Conservation (phyloP, 2,113 vertebrate genomes). For the Eira barbara region DNA sequence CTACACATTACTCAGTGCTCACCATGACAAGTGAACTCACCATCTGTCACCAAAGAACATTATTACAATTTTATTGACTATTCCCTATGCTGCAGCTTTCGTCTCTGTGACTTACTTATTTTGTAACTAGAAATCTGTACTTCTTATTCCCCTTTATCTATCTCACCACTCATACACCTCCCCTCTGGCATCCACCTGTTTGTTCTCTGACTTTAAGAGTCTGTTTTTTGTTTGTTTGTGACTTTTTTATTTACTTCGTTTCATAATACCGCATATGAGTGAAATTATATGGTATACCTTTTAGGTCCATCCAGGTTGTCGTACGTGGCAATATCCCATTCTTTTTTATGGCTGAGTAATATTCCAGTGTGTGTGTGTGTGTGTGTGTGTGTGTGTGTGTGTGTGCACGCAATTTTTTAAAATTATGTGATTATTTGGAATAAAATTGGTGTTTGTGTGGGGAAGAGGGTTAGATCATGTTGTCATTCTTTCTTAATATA, state of each 20-base stretch:
- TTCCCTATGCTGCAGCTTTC: neutral
- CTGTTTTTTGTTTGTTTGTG: neutral
- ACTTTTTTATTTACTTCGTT: neutral
- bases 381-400: neutral
- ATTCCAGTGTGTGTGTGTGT: neutral
- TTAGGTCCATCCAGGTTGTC: neutral
- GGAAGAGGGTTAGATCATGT: slow-evolving; percentile 17
- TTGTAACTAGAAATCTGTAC: neutral
- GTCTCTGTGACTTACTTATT: neutral
- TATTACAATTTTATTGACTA: neutral
- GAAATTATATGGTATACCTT: neutral
- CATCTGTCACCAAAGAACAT: neutral
- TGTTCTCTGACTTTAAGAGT: neutral
- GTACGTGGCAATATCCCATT: neutral
- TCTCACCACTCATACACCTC: neutral
- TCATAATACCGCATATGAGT: neutral
- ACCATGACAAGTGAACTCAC: neutral
- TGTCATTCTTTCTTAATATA: slow-evolving; percentile 26
- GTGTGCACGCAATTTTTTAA: slow-evolving; percentile 16
- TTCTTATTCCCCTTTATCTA: neutral
- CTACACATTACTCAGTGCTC: neutral
- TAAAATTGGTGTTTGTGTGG: slow-evolving; percentile 53
- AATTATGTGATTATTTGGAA: slow-evolving; percentile 68
- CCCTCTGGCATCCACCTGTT: neutral
- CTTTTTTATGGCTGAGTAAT: neutral